Percentiles rank a stretch among this genome's conserved stretches.
Conservation (phyloP, 2,113 vertebrate species). For the Stercorarius parasiticus region DNA sequence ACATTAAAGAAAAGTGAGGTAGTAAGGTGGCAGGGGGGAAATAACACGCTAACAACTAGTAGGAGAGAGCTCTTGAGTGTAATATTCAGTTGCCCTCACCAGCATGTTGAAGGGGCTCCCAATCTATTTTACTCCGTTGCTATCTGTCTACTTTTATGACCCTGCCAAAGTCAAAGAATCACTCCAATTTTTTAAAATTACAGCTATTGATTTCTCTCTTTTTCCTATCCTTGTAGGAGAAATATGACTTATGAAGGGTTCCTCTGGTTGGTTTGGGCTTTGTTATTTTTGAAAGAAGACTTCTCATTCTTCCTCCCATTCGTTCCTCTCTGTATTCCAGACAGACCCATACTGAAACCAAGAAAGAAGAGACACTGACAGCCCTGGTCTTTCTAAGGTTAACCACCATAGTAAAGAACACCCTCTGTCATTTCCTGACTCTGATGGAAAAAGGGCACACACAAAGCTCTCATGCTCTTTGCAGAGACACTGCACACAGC, state of each 20-base stretch:
- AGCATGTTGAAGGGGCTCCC: not conserved
- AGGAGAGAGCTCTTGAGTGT: not conserved
- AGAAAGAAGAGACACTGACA: not conserved
- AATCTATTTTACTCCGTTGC: not conserved
- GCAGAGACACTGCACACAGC: not conserved
- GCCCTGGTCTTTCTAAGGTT: not conserved
- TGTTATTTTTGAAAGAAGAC: constrained; percentile 1
- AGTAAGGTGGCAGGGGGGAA: not conserved
- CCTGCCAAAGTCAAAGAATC: not conserved
- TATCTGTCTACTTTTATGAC: not conserved
- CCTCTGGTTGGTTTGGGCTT: not conserved
- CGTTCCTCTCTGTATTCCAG: not conserved
- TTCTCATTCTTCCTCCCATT: not conserved
- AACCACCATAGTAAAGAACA: not conserved
- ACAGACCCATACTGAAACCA: not conserved
- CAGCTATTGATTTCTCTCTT: constrained; percentile 4
- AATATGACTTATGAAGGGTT: not conserved
- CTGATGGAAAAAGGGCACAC: not conserved
- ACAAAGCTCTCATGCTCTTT: not conserved
- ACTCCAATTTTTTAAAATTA: not conserved
- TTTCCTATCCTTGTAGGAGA: not conserved
- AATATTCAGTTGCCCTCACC: not conserved
- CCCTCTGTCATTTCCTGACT: not conserved
- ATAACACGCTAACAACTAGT: not conserved
- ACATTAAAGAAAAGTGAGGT: not conserved